Conservation (phyloP, 2,113 vertebrate species). For the Hepsetus odoe region DNA sequence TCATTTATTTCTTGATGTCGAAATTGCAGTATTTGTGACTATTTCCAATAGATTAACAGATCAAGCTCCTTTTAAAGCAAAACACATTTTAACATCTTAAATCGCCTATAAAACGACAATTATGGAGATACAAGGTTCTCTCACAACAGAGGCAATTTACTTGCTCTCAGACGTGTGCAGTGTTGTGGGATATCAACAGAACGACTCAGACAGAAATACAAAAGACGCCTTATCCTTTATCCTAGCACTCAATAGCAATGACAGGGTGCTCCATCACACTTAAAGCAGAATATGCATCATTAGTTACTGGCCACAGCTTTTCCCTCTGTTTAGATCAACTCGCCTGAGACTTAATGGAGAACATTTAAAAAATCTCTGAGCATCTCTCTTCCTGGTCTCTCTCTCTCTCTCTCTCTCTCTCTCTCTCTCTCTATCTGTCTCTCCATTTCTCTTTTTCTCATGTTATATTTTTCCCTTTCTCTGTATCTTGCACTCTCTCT, state of each 20-base stretch:
- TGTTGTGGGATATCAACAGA: not conserved
- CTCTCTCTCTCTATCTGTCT: constrained; percentile 39
- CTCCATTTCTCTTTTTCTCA: no score
- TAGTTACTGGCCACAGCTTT: constrained; percentile 17
- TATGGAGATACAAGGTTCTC: not conserved
- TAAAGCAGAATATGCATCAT: constrained; percentile 32
- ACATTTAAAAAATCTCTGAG: constrained; percentile 25
- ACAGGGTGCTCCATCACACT: constrained; percentile 38
- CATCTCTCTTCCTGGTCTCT: constrained; percentile 40
- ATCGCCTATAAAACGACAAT: not conserved
- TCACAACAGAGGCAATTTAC: not conserved
- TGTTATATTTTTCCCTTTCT: no score
- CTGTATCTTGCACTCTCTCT: no score
- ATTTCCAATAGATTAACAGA: no score
- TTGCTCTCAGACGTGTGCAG: not conserved
- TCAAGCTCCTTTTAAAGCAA: no score
- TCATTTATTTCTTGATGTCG: no score
- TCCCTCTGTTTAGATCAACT: constrained; percentile 30
- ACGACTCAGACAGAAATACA: not conserved
- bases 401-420: constrained; percentile 55
- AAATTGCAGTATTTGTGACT: no score
- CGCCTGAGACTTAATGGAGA: constrained; percentile 16
- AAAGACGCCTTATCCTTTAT: not conserved
- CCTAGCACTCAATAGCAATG: not conserved
- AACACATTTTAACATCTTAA: no score